Conservation (phyloP, 1,140 invertebrate genomes). For the Aphis craccivora region DNA sequence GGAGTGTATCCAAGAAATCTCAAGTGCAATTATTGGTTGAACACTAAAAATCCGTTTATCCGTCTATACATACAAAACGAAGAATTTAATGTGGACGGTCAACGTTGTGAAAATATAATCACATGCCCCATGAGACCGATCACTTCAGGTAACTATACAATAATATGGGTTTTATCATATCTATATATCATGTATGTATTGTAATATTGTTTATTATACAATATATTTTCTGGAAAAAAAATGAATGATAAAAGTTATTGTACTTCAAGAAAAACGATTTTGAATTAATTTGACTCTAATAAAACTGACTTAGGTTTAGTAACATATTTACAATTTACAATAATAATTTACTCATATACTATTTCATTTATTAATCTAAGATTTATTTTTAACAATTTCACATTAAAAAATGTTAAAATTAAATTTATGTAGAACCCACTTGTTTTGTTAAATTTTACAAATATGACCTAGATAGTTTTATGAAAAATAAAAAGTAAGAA, state of each 20-base stretch:
- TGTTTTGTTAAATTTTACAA: background rate
- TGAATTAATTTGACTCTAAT: background rate
- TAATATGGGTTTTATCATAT: background rate
- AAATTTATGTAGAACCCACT: background rate
- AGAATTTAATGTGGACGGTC: slow-evolving; percentile 92
- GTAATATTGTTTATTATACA: background rate
- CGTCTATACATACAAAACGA: slow-evolving; percentile 92
- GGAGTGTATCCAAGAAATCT: slow-evolving; percentile 89
- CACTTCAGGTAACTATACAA: slow-evolving; percentile 71
- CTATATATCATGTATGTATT: too few species aligned
- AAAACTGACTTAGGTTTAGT: background rate
- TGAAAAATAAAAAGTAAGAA: background rate
- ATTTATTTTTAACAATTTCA: background rate
- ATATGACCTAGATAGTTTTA: background rate
- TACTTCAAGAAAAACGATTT: background rate
- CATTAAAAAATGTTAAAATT: background rate
- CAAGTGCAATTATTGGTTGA: slow-evolving; percentile 87
- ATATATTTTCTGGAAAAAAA: background rate
- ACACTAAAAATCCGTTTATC: slow-evolving; percentile 85
- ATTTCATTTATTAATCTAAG: too few species aligned
- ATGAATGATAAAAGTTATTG: background rate
- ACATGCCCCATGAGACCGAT: slow-evolving; percentile 91
- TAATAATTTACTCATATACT: background rate
- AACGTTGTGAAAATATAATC: slow-evolving; percentile 92
- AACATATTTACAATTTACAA: background rate